Conservation (phyloP, 2,888 invertebrate genomes). For the Trichogramma evanescens region DNA sequence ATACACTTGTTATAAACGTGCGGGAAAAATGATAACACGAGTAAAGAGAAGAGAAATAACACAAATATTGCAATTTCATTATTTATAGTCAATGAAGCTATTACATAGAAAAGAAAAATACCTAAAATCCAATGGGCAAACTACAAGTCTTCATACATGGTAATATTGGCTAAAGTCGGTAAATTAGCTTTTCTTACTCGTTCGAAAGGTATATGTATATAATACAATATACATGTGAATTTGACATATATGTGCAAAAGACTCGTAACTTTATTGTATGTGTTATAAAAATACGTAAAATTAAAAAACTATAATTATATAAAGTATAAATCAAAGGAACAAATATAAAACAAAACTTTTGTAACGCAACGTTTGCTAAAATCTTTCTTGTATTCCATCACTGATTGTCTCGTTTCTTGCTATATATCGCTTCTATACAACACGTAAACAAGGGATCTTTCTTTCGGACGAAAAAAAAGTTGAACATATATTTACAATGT, state of each 20-base stretch:
- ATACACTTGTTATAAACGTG: background rate
- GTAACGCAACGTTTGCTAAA: constrained; percentile 16
- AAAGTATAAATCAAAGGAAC: background rate
- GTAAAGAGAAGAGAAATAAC: background rate
- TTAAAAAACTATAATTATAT: background rate
- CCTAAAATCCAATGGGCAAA: too few relatives aligned
- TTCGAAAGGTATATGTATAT: background rate
- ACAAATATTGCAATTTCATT: constrained; percentile 11
- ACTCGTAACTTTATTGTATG: background rate
- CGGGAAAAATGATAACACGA: background rate
- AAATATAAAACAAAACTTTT: constrained; percentile 14
- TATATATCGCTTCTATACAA: constrained; percentile 1
- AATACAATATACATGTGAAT: background rate
- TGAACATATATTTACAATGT: constrained; percentile 7
- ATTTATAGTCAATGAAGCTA: constrained; percentile 12
- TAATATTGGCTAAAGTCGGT: constrained; percentile 1
- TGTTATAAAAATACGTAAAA: background rate
- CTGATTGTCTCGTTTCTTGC: constrained; percentile 1
- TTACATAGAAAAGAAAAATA: background rate
- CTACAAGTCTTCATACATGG: background rate
- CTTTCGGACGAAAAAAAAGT: constrained; percentile 3
- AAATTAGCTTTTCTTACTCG: constrained; percentile 9
- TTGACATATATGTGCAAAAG: constrained; percentile 1
- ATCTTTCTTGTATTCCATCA: constrained; percentile 3
- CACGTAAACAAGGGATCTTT: background rate